phyloP scores from a whole-genome alignment of 2,113 vertebrate species.

The Perca flavescens region DNA sequence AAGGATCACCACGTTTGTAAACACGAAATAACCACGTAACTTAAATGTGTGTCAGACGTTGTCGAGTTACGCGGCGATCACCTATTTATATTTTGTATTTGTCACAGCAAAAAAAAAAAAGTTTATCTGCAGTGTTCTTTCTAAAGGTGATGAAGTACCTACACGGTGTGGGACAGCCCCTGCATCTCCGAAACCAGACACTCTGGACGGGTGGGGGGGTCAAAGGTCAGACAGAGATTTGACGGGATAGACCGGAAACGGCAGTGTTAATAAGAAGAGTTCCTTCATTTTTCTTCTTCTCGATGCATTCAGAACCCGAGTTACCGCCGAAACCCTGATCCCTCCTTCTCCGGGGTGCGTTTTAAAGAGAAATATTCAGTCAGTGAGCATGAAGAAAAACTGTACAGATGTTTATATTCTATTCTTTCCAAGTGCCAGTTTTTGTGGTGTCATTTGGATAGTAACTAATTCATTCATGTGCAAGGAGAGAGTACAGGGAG shows the following conservation, averaged over 20 bases:
- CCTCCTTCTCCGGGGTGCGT: conserved; percentile 66
- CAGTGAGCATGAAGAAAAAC: conserved; percentile 80
- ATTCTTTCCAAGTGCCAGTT: conserved; percentile 83
- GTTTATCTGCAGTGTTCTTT: conserved; percentile 72
- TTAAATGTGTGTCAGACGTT: conserved; percentile 78
- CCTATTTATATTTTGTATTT: conserved; percentile 85
- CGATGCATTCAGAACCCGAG: conserved; percentile 49
- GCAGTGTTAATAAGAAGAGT: conserved; percentile 45
- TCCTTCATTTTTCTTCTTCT: conserved; percentile 40
- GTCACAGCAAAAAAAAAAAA: conserved; percentile 57
- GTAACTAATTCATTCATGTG: conserved; percentile 68
- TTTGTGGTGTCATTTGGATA: conserved; percentile 80
- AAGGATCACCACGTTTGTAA: conserved; percentile 77
- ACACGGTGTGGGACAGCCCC: conserved; percentile 29
- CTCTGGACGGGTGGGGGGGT: conserved; percentile 7
- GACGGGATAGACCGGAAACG: conserved; percentile 10
- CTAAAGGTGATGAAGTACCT: conserved; percentile 28
- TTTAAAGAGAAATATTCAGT: conserved; percentile 72
- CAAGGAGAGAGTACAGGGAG: conserved; percentile 34
- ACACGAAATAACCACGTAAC: conserved; percentile 76
- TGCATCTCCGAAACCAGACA: conserved; percentile 27
- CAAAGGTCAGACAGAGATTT: conserved; percentile 21
- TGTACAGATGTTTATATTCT: conserved; percentile 84
- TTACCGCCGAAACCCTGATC: conserved; percentile 28
- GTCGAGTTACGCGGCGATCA: conserved; percentile 65